Percentiles rank a stretch among this genome's conserved stretches.
These are phyloP conservation scores for Automeris io DNA, from an alignment of 2,888 invertebrate genomes.

Conservation along the genomic window DNA sequence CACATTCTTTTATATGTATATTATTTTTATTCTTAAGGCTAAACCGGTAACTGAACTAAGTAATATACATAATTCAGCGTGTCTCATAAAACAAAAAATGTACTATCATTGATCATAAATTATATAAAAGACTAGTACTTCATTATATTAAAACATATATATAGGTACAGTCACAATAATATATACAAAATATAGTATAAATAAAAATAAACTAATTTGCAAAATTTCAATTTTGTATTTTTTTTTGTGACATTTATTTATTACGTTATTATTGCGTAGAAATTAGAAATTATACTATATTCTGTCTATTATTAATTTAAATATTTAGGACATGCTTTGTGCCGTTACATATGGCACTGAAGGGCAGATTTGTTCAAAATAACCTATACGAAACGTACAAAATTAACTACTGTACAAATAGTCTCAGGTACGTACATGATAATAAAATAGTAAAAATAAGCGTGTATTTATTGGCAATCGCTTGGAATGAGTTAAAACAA, in stretches of 20 bases:
- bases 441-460: conserved; percentile 41
- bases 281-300: not conserved
- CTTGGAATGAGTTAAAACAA: conserved; percentile 50
- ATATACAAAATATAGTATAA: not conserved
- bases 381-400: conserved; percentile 32
- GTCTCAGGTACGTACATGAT: conserved; percentile 63
- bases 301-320: conserved; percentile 14
- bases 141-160: conserved; percentile 30
- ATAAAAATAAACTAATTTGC: too few relatives aligned
- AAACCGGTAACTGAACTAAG: conserved; percentile 42
- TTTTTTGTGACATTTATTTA: not conserved
- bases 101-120: not conserved
- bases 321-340: conserved; percentile 28
- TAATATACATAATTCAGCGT: conserved; percentile 9
- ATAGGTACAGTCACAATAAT: not conserved
- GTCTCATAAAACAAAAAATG: not conserved
- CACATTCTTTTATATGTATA: conserved; percentile 38
- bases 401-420: conserved; percentile 55
- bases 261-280: not conserved
- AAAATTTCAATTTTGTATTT: too few relatives aligned
- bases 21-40: conserved; percentile 41
- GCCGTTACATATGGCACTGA: conserved; percentile 51
- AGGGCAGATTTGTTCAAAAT: conserved; percentile 32
- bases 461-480: conserved; percentile 33
- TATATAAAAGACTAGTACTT: conserved; percentile 43